Evolutionary conservation across 2,797 vertebrate genomes (phyloP), one percentile per base, ranked within the genome.

Genomic region (Paguma larvata): DNA sequence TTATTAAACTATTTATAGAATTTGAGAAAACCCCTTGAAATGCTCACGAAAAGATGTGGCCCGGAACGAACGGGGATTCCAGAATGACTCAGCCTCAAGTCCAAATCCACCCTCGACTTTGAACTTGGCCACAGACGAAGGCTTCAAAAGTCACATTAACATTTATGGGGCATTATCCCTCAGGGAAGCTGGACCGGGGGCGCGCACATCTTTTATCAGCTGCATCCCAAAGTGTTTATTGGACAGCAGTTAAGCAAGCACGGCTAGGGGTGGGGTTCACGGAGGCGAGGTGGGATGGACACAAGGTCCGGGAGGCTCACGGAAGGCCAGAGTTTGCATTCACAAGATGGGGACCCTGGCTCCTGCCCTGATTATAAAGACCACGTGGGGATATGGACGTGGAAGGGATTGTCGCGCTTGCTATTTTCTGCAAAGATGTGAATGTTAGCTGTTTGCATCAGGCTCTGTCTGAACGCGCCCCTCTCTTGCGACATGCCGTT

Each of bases 1-100:
- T 97, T 97, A 98, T 97, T 98, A 85, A 97, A 93, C 95, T 97
- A 98, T 97, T 98, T 97, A 93, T 94, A 98, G 95, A 97, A 96
- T 97, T 97, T 95, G 94, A 97, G 95, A 96, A 97, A 97, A 97
- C 85, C 96, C 97, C 97, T 86, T 84, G 65, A 97, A 97, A 95
- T 91, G 85, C 51, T 97, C 94, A 94, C 5, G 1, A 91, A 95
- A 97, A 97, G 78, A 97, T 96, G 11, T 95, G 94, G 90, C 94
- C 44, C 94, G 67, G 93, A 94, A 93, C 68, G 93, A 94, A 93
- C 68, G 82, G 97, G 95, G 96, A 97, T 97, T 97, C 96, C 87
- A 91, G 95, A 95, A 95, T 98, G 96, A 98, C 94, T 98, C 95
- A 97, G 83, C 78, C 82, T 44, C 7, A 73, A 91, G 95, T 79